These are phyloP conservation scores for Lottia gigantea DNA, from an alignment of 2,888 invertebrate species.

Conservation along the genomic window DNA sequence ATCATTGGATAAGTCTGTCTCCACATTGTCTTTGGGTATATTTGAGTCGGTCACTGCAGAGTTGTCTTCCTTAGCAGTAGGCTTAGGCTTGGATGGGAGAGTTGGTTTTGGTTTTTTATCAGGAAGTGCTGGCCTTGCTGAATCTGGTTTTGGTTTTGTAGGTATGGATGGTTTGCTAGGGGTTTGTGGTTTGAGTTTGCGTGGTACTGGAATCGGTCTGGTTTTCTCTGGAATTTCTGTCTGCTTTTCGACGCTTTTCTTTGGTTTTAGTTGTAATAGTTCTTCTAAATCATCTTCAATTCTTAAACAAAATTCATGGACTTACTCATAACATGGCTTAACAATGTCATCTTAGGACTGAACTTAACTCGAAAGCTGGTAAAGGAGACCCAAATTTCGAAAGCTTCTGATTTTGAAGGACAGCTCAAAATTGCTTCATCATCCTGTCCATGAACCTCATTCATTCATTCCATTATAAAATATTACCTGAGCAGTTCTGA, in stretches of 20 bases:
- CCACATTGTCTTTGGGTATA: not conserved
- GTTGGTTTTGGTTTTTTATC: slow-evolving; percentile 28
- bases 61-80: not conserved
- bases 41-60: not conserved
- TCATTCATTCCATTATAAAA: too few species aligned
- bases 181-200: slow-evolving; percentile 9
- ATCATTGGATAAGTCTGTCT: slow-evolving; percentile 24
- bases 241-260: slow-evolving; percentile 12
- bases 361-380: too few species aligned
- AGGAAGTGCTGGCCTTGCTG: too few species aligned
- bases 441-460: too few species aligned
- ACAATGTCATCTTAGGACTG: too few species aligned
- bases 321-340: too few species aligned
- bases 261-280: slow-evolving; percentile 27
- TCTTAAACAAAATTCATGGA: slow-evolving; percentile 23
- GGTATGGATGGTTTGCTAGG: not conserved
- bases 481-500: slow-evolving; percentile 2
- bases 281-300: slow-evolving; percentile 48
- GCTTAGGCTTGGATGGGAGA: not conserved
- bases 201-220: slow-evolving; percentile 1
- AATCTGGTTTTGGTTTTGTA: slow-evolving; percentile 11
- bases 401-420: too few species aligned
- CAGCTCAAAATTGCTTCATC: too few species aligned
- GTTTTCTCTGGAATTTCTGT: not conserved
- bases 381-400: too few species aligned